phyloP scores from a whole-genome alignment of 2,888 invertebrate genomes.

The Iphiclides podalirius region DNA sequence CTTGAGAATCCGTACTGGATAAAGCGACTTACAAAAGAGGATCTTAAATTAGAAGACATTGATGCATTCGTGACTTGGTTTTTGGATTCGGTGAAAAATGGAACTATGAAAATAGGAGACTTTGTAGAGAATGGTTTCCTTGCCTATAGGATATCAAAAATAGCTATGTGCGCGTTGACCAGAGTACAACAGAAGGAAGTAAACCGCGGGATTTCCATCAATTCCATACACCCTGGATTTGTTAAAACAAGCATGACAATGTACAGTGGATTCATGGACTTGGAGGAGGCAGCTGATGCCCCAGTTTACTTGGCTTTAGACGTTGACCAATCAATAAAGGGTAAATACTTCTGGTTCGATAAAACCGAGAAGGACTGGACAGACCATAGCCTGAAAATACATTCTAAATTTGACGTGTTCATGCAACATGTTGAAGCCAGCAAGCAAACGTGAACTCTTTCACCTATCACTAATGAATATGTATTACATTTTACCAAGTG shows the following conservation, averaged over 20 bases:
- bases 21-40: conserved; percentile 27
- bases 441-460: not conserved
- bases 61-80: conserved; percentile 37
- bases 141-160: conserved; percentile 35
- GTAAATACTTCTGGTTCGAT: conserved; percentile 37
- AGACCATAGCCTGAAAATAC: conserved; percentile 24
- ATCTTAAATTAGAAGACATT: conserved; percentile 32
- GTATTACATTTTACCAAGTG: too few species aligned
- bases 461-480: too few species aligned
- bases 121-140: conserved; percentile 29
- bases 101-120: conserved; percentile 31
- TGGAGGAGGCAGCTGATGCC: conserved; percentile 29
- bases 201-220: conserved; percentile 32
- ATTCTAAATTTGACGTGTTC: conserved; percentile 22
- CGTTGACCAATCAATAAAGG: conserved; percentile 35
- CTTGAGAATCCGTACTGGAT: conserved; percentile 36
- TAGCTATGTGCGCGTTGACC: conserved; percentile 35
- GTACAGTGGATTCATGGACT: conserved; percentile 28
- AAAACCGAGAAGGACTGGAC: conserved; percentile 35
- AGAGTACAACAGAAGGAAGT: conserved; percentile 32
- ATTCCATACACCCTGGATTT: conserved; percentile 37
- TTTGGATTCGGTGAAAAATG: conserved; percentile 33
- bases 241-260: conserved; percentile 35
- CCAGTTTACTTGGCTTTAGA: conserved; percentile 36
- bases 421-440: conserved; percentile 19